phyloP scores from a whole-genome alignment of 2,888 invertebrate genomes.

The Cacoxenus indagator region DNA sequence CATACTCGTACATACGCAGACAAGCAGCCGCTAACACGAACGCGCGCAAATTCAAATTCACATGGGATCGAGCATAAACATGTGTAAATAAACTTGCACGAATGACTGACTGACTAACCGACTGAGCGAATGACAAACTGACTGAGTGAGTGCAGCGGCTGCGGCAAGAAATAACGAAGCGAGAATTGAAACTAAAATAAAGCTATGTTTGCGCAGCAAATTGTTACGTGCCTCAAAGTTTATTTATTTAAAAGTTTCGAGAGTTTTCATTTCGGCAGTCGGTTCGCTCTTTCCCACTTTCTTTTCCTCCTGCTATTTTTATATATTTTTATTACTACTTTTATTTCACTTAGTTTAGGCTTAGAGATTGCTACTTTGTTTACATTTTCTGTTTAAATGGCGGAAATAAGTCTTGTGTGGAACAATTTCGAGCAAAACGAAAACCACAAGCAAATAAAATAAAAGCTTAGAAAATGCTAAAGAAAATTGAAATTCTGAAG shows the following conservation, averaged over 20 bases:
- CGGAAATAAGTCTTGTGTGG: neutral
- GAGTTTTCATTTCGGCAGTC: neutral
- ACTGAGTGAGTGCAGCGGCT: neutral
- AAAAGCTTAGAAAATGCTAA: neutral
- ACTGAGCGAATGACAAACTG: neutral
- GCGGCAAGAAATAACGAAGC: slow-evolving; percentile 56
- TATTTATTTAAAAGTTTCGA: slow-evolving; percentile 60
- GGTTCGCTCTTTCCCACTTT: neutral
- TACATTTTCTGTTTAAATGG: neutral
- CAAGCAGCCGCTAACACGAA: neutral
- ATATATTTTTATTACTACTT: neutral
- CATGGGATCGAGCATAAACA: neutral
- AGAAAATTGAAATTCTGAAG: neutral
- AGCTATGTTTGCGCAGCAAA: slow-evolving; percentile 61
- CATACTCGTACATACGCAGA: neutral
- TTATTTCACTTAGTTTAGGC: slow-evolving; percentile 7
- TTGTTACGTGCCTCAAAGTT: slow-evolving; percentile 53
- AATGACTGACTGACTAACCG: neutral
- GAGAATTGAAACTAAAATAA: slow-evolving; percentile 64
- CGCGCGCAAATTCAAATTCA: slow-evolving; percentile 1
- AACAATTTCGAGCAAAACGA: neutral
- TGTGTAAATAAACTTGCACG: slow-evolving; percentile 21
- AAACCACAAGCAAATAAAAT: neutral
- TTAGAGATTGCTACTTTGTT: neutral
- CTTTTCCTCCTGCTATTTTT: neutral